Base-by-base conservation (phyloP, 2,888 invertebrate species). In the Dinocampus coccinellae region DNA sequence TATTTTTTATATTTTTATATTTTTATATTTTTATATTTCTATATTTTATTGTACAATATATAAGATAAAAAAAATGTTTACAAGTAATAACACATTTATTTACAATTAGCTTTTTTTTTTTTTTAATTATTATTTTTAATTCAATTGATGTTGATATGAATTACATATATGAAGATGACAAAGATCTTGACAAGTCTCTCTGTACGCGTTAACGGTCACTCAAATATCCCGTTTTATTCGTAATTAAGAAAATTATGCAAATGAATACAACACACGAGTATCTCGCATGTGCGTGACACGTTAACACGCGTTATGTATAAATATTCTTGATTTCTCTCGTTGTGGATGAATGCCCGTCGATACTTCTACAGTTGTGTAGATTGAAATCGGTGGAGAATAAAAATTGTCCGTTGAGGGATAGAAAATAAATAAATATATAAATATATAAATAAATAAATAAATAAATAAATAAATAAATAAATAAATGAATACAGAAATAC, bases 241-340 rank as follows among this genome's bases (percentile, higher is more conserved):
- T 73, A 71, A 77, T 76, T 75, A 75, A 77, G 72, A 70, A 69
- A 75, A 76, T 77, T 76, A 77, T 75, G 72, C 70, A 75, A 75
- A 77, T 75, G 72, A 72, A 72, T 58, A 69, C 70, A 72, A 70
- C 60, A 60, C 73, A 63, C 61, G 61, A 69, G 34, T 66, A 9
- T 55, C 60, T 29, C 42, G 16, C 6, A 42, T 10, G 16, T 53
- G 36, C 53, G 34, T 20, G 52, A 71, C 34, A 66, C 62, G 71
- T 62, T 67, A 71, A 71, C 71, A 71, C 62, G 53, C 66, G 66
- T 26, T 60, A 60, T 16, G 16, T 3, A n/a, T n/a, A n/a, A n/a
- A n/a, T n/a, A n/a, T 55, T 55, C 71, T 55, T n/a, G 63, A 64
- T 72, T 74, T 72, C 69, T 63, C 66, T 69, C 64, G 60, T 69